Conservation (phyloP, 2,113 vertebrate species). For the Pimephales promelas region DNA sequence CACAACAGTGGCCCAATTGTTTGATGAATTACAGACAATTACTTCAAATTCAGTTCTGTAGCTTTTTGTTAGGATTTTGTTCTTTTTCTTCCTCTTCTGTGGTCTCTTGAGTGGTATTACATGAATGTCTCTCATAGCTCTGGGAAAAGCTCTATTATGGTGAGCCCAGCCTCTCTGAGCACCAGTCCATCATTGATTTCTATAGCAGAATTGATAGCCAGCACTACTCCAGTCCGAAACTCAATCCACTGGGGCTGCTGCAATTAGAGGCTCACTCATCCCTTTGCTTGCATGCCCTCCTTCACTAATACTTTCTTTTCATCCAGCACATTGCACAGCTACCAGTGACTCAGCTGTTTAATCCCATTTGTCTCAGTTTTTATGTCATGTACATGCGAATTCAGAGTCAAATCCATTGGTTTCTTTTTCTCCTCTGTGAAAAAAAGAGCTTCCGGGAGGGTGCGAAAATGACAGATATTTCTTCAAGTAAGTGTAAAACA, state of each 20-base stretch:
- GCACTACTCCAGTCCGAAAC: constrained; percentile 59
- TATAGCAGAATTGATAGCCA: constrained; percentile 62
- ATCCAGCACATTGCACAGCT: constrained; percentile 55
- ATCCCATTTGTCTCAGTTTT: constrained; percentile 56
- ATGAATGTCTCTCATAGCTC: constrained; percentile 21
- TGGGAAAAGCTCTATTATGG: constrained; percentile 41
- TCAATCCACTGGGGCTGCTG: constrained; percentile 58
- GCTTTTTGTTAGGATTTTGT: background rate
- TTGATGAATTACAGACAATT: background rate
- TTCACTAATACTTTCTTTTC: constrained; percentile 50
- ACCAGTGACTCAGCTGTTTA: constrained; percentile 52
- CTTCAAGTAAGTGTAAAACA: background rate
- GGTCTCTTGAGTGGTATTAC: constrained; percentile 13
- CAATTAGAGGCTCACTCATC: constrained; percentile 61
- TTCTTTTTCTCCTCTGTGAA: background rate
- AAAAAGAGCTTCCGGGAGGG: background rate
- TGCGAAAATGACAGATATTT: background rate
- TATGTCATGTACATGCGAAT: background rate
- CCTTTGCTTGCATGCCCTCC: constrained; percentile 53
- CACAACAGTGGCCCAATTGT: background rate
- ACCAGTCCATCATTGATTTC: constrained; percentile 67
- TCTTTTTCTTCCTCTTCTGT: background rate
- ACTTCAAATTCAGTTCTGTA: background rate
- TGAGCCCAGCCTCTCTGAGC: constrained; percentile 37
- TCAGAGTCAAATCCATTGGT: background rate